Evolutionary conservation across 1,140 invertebrate genomes (phyloP).

Genomic region (Drosophila neocordata): DNA sequence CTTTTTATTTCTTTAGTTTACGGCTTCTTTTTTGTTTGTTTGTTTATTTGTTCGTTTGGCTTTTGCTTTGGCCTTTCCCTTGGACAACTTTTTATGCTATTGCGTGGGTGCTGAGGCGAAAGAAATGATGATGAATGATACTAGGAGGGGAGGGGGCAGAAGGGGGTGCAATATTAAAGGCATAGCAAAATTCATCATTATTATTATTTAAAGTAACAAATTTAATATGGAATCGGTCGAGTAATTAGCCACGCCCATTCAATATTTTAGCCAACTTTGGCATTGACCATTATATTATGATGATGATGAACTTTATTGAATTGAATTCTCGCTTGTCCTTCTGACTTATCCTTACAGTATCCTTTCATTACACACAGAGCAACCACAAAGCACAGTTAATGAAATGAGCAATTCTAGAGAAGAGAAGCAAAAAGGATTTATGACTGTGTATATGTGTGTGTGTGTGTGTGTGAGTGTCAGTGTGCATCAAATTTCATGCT

Average conservation of each 20-base stretch:
- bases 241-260: conserved; percentile 6
- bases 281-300: not conserved
- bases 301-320: conserved; percentile 7
- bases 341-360: not conserved
- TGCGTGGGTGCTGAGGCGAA: conserved; percentile 55
- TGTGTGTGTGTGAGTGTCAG: not conserved
- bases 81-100: conserved; percentile 4
- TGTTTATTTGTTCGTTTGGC: conserved; percentile 21
- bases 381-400: not conserved
- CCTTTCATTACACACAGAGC: not conserved
- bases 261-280: too few relatives aligned
- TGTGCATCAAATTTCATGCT: not conserved
- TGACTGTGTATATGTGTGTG: not conserved
- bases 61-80: conserved; percentile 33
- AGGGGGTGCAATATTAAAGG: not conserved
- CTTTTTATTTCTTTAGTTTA: conserved; percentile 69
- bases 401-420: not conserved
- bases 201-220: too few relatives aligned
- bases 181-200: not conserved
- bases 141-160: not conserved
- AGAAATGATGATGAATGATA: conserved; percentile 34
- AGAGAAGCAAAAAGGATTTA: not conserved
- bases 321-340: not conserved
- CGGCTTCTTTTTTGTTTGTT: conserved; percentile 7
- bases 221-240: too few relatives aligned